Conservation (phyloP, 2,888 invertebrate genomes). For the Hirudinaria manillensis region DNA sequence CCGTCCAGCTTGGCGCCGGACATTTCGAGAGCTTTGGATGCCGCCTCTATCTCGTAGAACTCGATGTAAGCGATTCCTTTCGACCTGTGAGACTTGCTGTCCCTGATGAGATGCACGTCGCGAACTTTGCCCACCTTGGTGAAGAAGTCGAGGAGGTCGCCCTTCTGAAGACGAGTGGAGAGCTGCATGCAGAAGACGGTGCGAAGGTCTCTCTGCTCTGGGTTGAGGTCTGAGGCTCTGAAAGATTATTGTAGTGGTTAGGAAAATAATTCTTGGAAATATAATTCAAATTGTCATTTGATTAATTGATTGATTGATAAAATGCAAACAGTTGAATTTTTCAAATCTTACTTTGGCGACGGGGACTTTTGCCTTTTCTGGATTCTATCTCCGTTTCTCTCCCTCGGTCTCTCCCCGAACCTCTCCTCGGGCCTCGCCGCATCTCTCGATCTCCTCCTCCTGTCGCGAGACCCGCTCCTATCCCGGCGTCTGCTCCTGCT, state of each 20-base stretch:
- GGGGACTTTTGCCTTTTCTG: constrained; percentile 1
- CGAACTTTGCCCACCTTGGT: constrained; percentile 95
- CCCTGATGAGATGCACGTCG: constrained; percentile 95
- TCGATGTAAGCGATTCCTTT: constrained; percentile 99
- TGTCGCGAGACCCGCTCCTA: background rate
- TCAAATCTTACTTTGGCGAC: constrained; percentile 16
- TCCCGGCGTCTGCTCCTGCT: background rate
- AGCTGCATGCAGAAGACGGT: constrained; percentile 99
- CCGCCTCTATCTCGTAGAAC: constrained; percentile 94
- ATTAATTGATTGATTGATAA: background rate
- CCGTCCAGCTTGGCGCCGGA: constrained; percentile 78
- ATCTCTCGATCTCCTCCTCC: background rate
- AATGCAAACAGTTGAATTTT: background rate
- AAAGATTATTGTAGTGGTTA: background rate
- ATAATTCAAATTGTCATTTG: background rate
- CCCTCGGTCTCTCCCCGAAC: constrained; percentile 15
- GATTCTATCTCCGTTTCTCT: background rate
- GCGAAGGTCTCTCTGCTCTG: constrained; percentile 92
- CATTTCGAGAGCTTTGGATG: constrained; percentile 85
- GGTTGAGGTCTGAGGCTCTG: constrained; percentile 62
- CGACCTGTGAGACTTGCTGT: constrained; percentile 94
- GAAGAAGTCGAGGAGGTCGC: constrained; percentile 96
- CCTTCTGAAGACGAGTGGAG: constrained; percentile 82
- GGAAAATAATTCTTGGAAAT: background rate
- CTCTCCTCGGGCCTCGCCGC: background rate